Percentiles rank a stretch among this genome's conserved stretches.
These are phyloP conservation scores for Philopotamus ludificatus DNA, from an alignment of 1,140 invertebrate genomes.

Conservation along the genomic window DNA sequence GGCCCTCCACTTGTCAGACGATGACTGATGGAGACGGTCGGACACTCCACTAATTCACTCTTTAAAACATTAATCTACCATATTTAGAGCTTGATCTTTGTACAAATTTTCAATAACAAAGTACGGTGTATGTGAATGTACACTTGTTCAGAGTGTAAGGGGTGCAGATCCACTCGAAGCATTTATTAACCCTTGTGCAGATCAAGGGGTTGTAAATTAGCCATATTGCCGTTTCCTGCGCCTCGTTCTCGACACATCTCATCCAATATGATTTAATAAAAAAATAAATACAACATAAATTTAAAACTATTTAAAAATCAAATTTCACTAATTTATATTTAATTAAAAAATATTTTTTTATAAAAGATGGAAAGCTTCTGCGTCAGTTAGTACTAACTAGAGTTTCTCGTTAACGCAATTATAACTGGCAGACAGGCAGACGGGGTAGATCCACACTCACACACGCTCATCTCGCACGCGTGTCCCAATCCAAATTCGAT, in stretches of 20 bases:
- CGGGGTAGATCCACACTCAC: background rate
- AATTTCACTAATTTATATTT: no score
- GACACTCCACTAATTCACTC: constrained; percentile 26
- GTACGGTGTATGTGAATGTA: constrained; percentile 22
- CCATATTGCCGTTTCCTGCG: constrained; percentile 6
- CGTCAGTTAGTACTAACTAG: constrained; percentile 26
- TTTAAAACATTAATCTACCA: constrained; percentile 4
- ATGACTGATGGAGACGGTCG: constrained; percentile 30
- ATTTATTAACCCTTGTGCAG: constrained; percentile 28
- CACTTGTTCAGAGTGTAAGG: constrained; percentile 24
- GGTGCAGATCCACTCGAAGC: constrained; percentile 17
- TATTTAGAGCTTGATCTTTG: background rate
- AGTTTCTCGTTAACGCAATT: constrained; percentile 34
- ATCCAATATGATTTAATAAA: background rate
- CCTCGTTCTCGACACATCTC: background rate
- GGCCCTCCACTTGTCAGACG: constrained; percentile 17
- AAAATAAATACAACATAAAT: background rate
- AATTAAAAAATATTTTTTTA: no score
- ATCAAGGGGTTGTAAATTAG: constrained; percentile 34
- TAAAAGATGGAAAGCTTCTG: constrained; percentile 9
- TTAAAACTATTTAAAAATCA: no score
- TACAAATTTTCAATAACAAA: background rate
- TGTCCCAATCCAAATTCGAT: no score
- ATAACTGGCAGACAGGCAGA: constrained; percentile 26
- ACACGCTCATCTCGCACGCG: background rate